phyloP scores from a whole-genome alignment of 1,140 invertebrate species.

The Aphelinus certus region DNA sequence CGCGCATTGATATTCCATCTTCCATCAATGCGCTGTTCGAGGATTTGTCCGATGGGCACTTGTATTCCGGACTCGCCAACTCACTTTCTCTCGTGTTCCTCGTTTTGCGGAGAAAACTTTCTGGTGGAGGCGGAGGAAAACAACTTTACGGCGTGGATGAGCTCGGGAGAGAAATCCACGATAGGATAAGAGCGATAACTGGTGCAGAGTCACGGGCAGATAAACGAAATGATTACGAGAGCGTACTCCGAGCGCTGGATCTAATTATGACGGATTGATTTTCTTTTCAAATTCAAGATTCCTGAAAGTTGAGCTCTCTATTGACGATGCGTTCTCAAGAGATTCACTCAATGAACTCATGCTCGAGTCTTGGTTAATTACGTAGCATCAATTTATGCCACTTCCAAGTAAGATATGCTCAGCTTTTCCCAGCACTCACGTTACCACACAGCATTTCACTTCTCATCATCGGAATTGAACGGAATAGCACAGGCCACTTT shows the following conservation, averaged over 20 bases:
- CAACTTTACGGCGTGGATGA: slow-evolving; percentile 2
- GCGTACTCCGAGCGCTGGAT: not conserved
- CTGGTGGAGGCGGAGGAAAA: not conserved
- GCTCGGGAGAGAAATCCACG: not conserved
- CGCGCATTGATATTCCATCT: slow-evolving; percentile 18
- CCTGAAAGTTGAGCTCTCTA: too few species aligned
- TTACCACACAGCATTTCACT: too few species aligned
- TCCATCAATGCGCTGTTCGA: slow-evolving; percentile 5
- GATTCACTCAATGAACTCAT: too few species aligned
- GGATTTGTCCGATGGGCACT: slow-evolving; percentile 22
- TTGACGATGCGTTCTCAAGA: too few species aligned
- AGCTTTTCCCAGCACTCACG: too few species aligned
- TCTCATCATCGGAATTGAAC: too few species aligned
- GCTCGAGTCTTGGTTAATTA: too few species aligned
- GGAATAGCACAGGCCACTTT: too few species aligned
- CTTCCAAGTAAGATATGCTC: too few species aligned
- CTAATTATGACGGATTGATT: slow-evolving; percentile 14
- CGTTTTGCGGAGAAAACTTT: not conserved
- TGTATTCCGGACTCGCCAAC: slow-evolving; percentile 12
- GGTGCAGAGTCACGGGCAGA: not conserved
- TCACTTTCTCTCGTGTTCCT: not conserved
- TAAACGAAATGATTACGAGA: not conserved
- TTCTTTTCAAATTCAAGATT: not conserved
- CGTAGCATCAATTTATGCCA: too few species aligned
- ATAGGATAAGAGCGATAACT: slow-evolving; percentile 6